Base-by-base conservation (phyloP, 2,113 vertebrate species). In the Gadus chalcogrammus region DNA sequence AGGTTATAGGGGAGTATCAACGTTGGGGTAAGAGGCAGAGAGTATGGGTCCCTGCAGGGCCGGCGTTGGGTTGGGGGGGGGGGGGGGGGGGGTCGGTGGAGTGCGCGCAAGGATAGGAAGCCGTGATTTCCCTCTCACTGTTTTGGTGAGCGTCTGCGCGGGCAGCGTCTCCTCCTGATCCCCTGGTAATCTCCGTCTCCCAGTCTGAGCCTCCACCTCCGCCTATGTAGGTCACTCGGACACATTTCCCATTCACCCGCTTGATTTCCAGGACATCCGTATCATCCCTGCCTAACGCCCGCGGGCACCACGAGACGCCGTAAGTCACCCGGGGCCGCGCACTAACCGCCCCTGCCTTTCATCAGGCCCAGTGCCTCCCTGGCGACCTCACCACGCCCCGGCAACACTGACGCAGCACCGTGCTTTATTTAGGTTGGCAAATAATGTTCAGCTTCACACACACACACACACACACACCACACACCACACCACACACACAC, bases 171-270 rank as follows among this genome's bases (percentile, higher is more conserved):
- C 53, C 53, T 55, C 5, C 16, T 55, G 53, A 55, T 55, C 53
- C 53, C 53, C 16, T 1, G 53, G 53, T 55, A 55, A 55, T 55
- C 53, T 16, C 53, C 53, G 53, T 13, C 53, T 55, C 2, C 13
- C 3, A 13, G 53, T 55, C 85, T 85, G 86, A 84, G 81, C 87
- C 88, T 87, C 85, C 86, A 87, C 87, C 88, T 88, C 83, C 74
- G 28, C 80, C 86, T 78, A 90, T 87, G 88, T 85, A 87, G 87
- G 86, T 89, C 87, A 85, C 61, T 72, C 86, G 72, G 79, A 74
- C 75, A 71, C 84, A 72, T 85, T 86, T 87, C 53, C 31, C 31
- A 35, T 35, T 35, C 31, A 35, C 31, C 6, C 31, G 31, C 31
- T 35, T 35, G 4, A 55, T 79, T 82, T 82, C 87, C 78, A 85